Percentiles rank a stretch among this genome's conserved stretches.
phyloP scores from a whole-genome alignment of 2,888 invertebrate genomes.

The Ichneumon xanthorius region DNA sequence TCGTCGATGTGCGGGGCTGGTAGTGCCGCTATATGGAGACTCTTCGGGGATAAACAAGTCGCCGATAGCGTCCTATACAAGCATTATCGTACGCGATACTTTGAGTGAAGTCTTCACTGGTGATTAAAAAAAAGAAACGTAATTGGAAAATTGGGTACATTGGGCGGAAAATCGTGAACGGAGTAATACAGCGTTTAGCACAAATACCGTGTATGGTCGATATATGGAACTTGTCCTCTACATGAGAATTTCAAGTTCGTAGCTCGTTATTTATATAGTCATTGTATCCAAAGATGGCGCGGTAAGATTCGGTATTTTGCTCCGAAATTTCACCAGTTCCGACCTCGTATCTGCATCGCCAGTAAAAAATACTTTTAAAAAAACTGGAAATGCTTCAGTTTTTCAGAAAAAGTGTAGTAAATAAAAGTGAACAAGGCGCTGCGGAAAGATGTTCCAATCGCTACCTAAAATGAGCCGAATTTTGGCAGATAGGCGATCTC shows the following conservation, averaged over 20 bases:
- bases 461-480: not conserved
- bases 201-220: too few relatives aligned
- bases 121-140: too few relatives aligned
- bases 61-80: not conserved
- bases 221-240: too few relatives aligned
- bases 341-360: too few relatives aligned
- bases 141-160: not conserved
- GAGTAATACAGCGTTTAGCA: not conserved
- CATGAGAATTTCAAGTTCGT: not conserved
- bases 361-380: not conserved
- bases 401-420: not conserved
- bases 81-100: not conserved
- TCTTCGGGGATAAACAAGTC: not conserved
- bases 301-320: too few relatives aligned
- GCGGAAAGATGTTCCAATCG: too few relatives aligned
- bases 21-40: not conserved
- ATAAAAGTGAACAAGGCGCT: too few relatives aligned
- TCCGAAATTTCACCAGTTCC: too few relatives aligned
- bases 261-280: not conserved
- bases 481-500: not conserved
- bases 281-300: too few relatives aligned
- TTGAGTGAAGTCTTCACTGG: too few relatives aligned
- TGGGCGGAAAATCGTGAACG: not conserved
- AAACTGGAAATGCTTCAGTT: not conserved
- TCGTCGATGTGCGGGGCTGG: not conserved